Evolutionary conservation across 2,797 vertebrate genomes (phyloP).

Genomic region (Ammospiza maritima): DNA sequence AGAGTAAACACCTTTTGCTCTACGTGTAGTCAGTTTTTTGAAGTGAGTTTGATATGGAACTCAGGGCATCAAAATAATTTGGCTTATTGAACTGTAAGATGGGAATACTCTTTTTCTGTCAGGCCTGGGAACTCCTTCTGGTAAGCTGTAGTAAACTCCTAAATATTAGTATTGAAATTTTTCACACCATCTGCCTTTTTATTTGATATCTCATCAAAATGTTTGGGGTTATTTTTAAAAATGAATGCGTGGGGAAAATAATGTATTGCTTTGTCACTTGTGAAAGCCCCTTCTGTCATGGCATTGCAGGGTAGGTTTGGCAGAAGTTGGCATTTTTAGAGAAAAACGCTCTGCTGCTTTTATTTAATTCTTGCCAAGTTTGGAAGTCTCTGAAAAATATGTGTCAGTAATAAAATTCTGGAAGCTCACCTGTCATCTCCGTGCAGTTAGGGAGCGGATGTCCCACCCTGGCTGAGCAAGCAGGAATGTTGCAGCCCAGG

Average conservation of each 20-base stretch:
- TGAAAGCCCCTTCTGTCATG: background rate
- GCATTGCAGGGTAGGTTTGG: background rate
- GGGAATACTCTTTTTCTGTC: background rate
- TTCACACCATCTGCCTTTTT: background rate
- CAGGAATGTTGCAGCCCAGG: background rate
- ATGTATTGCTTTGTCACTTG: background rate
- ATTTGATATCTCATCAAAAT: background rate
- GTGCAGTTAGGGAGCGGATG: background rate
- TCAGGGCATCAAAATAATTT: background rate
- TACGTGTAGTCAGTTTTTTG: background rate
- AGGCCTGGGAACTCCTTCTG: background rate
- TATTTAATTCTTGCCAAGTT: slow-evolving; percentile 13
- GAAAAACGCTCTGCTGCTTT: background rate
- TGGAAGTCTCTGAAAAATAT: background rate
- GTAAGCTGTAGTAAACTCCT: background rate
- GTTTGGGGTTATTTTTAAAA: background rate
- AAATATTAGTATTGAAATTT: background rate
- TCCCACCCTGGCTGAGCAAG: background rate
- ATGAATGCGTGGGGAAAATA: background rate
- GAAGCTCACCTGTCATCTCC: slow-evolving; percentile 1
- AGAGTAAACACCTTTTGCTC: slow-evolving; percentile 1
- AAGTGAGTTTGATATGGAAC: background rate
- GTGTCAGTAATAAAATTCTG: background rate
- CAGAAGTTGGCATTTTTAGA: background rate
- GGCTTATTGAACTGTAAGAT: background rate